A percentile compares a stretch with the other conserved stretches of the same genome.
phyloP scores from a whole-genome alignment of 1,140 invertebrate genomes.

The Protaetia brevitarsis region DNA sequence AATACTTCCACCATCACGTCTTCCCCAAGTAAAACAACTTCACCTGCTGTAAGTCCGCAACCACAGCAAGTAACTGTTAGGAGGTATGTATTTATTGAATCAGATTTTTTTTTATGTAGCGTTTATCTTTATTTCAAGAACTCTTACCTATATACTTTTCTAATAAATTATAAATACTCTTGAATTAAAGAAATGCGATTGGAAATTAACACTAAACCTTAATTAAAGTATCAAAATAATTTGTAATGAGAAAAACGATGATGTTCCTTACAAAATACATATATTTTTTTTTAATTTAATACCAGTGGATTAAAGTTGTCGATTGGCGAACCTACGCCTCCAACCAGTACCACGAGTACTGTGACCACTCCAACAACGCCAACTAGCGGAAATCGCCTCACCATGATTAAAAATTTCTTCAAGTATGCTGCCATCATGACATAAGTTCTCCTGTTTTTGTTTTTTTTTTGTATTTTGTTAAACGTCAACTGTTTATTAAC shows the following conservation, averaged over 20 bases:
- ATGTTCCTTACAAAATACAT: not conserved
- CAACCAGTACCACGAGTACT: constrained; percentile 45
- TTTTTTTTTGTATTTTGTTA: constrained; percentile 12
- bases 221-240: no score
- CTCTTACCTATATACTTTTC: no score
- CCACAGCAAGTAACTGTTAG: constrained; percentile 56
- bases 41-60: constrained; percentile 52
- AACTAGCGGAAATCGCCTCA: constrained; percentile 68
- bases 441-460: not conserved
- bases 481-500: constrained; percentile 8
- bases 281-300: constrained; percentile 11
- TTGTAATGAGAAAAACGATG: no score
- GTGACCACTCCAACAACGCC: constrained; percentile 58
- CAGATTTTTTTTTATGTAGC: not conserved
- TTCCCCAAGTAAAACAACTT: constrained; percentile 32
- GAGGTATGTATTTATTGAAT: constrained; percentile 52
- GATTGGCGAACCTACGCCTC: constrained; percentile 42
- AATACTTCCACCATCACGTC: constrained; percentile 35
- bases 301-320: constrained; percentile 52
- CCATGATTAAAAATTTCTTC: constrained; percentile 95
- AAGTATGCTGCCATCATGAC: constrained; percentile 62
- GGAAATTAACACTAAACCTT: no score
- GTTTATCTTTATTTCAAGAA: no score
- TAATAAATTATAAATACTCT: no score
- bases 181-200: no score